A percentile compares a stretch with the other conserved stretches of the same genome.
Conservation (phyloP, 2,113 vertebrate genomes). For the Ageneiosus marmoratus region DNA sequence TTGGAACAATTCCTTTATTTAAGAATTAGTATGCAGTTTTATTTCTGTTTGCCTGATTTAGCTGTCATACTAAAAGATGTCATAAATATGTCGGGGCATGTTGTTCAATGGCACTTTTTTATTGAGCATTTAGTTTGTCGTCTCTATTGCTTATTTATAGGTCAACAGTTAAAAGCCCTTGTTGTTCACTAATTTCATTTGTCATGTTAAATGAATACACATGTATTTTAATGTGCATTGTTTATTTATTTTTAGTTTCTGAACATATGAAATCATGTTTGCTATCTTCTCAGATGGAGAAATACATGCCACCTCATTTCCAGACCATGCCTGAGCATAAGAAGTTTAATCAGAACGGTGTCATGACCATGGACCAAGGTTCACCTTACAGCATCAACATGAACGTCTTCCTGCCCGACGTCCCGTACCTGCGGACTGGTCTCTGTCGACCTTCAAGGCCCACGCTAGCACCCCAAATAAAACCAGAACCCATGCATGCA, state of each 20-base stretch:
- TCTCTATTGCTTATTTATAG: constrained; percentile 6
- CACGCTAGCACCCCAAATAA: constrained; percentile 77
- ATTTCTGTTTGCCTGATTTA: background rate
- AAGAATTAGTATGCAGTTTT: background rate
- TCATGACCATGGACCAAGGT: constrained; percentile 82
- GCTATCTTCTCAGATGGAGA: constrained; percentile 83
- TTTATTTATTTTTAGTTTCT: background rate
- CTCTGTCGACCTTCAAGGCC: constrained; percentile 85
- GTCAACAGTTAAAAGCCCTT: background rate
- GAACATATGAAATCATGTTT: background rate
- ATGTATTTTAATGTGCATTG: background rate
- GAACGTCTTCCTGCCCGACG: constrained; percentile 90
- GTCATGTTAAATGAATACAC: too few species aligned
- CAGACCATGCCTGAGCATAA: constrained; percentile 78
- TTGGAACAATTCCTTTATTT: too few species aligned
- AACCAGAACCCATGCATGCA: constrained; percentile 83
- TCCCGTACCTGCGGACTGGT: constrained; percentile 87
- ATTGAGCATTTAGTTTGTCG: background rate
- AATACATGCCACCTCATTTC: constrained; percentile 80
- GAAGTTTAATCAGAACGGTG: constrained; percentile 82
- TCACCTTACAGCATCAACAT: constrained; percentile 94
- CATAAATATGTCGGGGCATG: background rate
- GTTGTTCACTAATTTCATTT: background rate
- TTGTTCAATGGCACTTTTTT: background rate
- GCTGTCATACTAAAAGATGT: background rate